A percentile compares a stretch with the other conserved stretches of the same genome.
Evolutionary conservation across 2,888 invertebrate genomes (phyloP).

Genomic region (Ectropis crepuscularia): DNA sequence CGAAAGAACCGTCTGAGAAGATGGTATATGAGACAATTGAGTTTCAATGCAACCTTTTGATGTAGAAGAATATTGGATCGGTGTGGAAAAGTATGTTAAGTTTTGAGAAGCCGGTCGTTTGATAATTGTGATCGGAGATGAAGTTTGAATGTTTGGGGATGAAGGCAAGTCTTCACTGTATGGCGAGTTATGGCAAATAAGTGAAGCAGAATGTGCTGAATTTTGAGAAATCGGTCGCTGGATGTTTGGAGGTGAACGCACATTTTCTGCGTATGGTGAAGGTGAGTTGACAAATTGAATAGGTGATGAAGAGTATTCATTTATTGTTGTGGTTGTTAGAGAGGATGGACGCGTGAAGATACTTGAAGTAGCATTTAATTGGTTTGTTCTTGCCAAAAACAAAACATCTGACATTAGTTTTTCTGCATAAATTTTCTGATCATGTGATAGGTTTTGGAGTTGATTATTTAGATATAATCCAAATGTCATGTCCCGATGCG

Average conservation of each 20-base stretch:
- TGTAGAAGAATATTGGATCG: constrained; percentile 23
- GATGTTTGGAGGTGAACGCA: constrained; percentile 13
- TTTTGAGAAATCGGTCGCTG: constrained; percentile 21
- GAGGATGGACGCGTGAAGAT: constrained; percentile 19
- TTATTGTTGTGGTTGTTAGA: constrained; percentile 19
- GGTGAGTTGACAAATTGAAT: constrained; percentile 18
- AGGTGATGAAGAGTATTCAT: constrained; percentile 22
- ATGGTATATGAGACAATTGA: constrained; percentile 21
- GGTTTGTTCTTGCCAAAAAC: constrained; percentile 31
- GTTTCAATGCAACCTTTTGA: constrained; percentile 22
- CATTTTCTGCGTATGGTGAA: constrained; percentile 15
- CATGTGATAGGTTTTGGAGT: constrained; percentile 15
- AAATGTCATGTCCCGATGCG: constrained; percentile 19
- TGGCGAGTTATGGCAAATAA: constrained; percentile 18
- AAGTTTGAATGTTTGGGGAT: constrained; percentile 20
- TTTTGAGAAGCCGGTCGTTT: constrained; percentile 16
- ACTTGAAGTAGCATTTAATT: constrained; percentile 30
- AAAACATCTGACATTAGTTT: constrained; percentile 33
- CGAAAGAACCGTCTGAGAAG: constrained; percentile 23
- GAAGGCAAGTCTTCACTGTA: constrained; percentile 23
- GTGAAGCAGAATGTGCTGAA: constrained; percentile 19
- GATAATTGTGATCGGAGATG: constrained; percentile 21
- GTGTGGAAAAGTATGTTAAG: constrained; percentile 3
- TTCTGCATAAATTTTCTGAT: constrained; percentile 23
- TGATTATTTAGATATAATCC: constrained; percentile 20